A percentile compares a stretch with the other conserved stretches of the same genome.
Evolutionary conservation across 2,888 invertebrate species (phyloP).

Genomic region (Rambutsinella grinnellia): DNA sequence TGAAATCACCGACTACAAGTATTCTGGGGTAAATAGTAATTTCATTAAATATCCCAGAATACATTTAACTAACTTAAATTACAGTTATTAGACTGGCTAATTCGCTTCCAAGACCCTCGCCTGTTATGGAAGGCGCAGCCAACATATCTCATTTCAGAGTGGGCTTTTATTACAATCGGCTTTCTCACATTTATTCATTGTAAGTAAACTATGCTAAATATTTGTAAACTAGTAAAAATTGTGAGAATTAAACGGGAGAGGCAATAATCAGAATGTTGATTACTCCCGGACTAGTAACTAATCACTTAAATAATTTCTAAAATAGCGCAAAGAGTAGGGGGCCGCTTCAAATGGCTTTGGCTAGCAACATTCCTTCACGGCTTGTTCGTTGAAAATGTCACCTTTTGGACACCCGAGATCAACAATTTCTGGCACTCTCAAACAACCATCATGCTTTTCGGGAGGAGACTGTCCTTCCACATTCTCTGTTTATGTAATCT

Average conservation of each 20-base stretch:
- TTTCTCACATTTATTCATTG: slow-evolving; percentile 78
- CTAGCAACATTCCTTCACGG: slow-evolving; percentile 81
- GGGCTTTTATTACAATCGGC: slow-evolving; percentile 75
- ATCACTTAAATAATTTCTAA: not conserved
- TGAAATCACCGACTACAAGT: slow-evolving; percentile 65
- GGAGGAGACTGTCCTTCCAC: slow-evolving; percentile 80
- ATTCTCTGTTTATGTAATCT: slow-evolving; percentile 77
- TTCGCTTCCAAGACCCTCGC: slow-evolving; percentile 73
- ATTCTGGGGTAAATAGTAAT: slow-evolving; percentile 60
- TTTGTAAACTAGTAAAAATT: too few relatives aligned
- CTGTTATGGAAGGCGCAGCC: slow-evolving; percentile 78
- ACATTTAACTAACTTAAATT: slow-evolving; percentile 61
- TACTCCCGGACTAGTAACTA: too few relatives aligned
- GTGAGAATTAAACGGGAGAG: too few relatives aligned
- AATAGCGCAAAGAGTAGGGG: slow-evolving; percentile 78
- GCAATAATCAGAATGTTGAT: too few relatives aligned
- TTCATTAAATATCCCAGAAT: not conserved
- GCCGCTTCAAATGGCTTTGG: slow-evolving; percentile 83
- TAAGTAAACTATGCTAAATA: slow-evolving; percentile 68
- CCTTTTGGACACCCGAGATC: slow-evolving; percentile 79
- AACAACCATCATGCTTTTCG: slow-evolving; percentile 80
- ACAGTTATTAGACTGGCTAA: slow-evolving; percentile 76
- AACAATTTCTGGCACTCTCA: slow-evolving; percentile 90
- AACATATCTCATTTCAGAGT: slow-evolving; percentile 77
- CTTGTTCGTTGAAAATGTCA: slow-evolving; percentile 79